Evolutionary conservation across 2,113 vertebrate species (phyloP), one percentile per base, ranked within the genome.

Genomic region (Barbus barbus): DNA sequence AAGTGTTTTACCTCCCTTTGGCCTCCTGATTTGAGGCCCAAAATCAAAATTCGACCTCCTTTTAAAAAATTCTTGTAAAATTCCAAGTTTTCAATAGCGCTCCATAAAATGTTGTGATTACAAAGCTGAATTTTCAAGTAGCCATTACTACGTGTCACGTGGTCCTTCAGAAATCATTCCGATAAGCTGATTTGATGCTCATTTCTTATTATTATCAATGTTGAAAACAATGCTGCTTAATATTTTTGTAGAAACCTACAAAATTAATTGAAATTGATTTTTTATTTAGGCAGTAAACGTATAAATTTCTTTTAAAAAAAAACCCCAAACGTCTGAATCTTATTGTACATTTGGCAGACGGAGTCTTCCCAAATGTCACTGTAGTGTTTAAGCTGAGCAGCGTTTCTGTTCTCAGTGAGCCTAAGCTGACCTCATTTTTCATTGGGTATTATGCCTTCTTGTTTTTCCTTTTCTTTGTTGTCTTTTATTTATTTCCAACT

Each of bases 401-500:
- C 18, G 13, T 76, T 76, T 22, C 24, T 16, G 16, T 20, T 31
- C 26, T 53, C n/a, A 12, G 26, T 33, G 18, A 53, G 72, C 24
- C 72, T 16, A 51, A 28, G 28, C 20, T 77, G 48, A 44, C 69
- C 38, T 38, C 74, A 33, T 77, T 56, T 58, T 78, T 41, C n/a
- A 2, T 9, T 61, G 58, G 4, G 33, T 79, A 44, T 44, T 11
- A 28, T 28, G 44, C 16, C 38, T 58, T 79, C 14, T 26, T 28
- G 8, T 20, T 28, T 79, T 78, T 36, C 26, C 31, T 36, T 18
- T 51, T 13, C 26, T 26, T 58, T 48, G 12, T 67, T 13, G 22
- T 71, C 24, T 71, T 76, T 36, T 48, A 73, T 71, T 61, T 26
- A 72, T 44, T 44, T 72, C 38, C n/a, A 44, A 24, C 36, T 67